These are phyloP conservation scores for Aphis craccivora DNA, from an alignment of 1,140 invertebrate genomes.

Conservation along the genomic window DNA sequence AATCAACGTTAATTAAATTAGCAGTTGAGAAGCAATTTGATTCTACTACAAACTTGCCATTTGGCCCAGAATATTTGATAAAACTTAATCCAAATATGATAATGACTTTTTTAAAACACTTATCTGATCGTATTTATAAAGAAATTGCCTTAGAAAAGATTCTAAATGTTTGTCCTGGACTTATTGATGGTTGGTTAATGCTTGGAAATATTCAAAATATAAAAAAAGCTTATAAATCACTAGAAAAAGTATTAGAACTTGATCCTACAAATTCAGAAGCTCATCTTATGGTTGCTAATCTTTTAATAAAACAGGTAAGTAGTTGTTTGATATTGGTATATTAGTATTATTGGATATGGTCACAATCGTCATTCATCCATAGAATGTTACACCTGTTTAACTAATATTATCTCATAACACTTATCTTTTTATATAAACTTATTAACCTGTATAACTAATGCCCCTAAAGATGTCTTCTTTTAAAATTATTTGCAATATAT, in stretches of 20 bases:
- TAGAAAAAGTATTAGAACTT: slow-evolving; percentile 68
- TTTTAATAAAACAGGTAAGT: slow-evolving; percentile 69
- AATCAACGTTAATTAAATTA: slow-evolving; percentile 73
- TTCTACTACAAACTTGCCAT: slow-evolving; percentile 70
- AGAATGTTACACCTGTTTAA: too few species aligned
- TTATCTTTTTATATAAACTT: too few species aligned
- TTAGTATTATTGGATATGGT: neutral
- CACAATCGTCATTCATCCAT: too few species aligned
- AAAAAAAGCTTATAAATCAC: slow-evolving; percentile 72
- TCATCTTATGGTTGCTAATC: slow-evolving; percentile 88
- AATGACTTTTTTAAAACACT: slow-evolving; percentile 72
- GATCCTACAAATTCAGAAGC: slow-evolving; percentile 82
- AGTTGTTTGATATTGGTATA: neutral
- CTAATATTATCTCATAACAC: too few species aligned
- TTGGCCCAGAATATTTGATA: slow-evolving; percentile 78
- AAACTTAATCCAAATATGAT: slow-evolving; percentile 86
- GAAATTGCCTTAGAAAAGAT: slow-evolving; percentile 64
- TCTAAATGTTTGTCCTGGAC: slow-evolving; percentile 81
- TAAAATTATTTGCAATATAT: neutral
- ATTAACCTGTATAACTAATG: too few species aligned
- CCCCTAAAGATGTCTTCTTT: neutral
- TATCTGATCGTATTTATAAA: slow-evolving; percentile 12
- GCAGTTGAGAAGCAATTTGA: slow-evolving; percentile 76
- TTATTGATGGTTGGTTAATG: slow-evolving; percentile 73
- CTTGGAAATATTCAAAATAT: slow-evolving; percentile 66